A percentile compares a stretch with the other conserved stretches of the same genome.
phyloP scores from a whole-genome alignment of 2,888 invertebrate genomes.

The Graphium colonna region DNA sequence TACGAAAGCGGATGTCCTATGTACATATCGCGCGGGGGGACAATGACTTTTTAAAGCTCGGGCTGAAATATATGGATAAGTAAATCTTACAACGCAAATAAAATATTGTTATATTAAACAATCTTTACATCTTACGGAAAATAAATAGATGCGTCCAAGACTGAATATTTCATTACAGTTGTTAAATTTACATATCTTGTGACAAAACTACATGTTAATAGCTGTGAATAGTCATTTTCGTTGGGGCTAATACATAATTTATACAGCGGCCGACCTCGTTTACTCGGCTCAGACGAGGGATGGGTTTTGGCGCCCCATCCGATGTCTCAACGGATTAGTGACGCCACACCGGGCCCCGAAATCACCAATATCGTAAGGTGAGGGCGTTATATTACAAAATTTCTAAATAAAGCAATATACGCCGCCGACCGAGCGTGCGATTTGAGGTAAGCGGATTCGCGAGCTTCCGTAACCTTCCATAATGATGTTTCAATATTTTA shows the following conservation, averaged over 20 bases:
- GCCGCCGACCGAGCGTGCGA: conserved; percentile 56
- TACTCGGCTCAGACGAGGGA: conserved; percentile 25
- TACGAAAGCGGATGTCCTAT: too few relatives aligned
- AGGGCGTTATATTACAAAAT: conserved; percentile 47
- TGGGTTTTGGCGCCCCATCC: conserved; percentile 43
- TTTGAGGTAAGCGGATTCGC: conserved; percentile 35
- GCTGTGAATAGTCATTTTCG: conserved; percentile 1
- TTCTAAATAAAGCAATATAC: conserved; percentile 65
- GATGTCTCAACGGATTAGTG: conserved; percentile 61
- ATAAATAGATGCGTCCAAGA: not conserved
- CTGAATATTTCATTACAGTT: not conserved
- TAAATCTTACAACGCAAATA: too few relatives aligned
- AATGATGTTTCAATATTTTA: conserved; percentile 5
- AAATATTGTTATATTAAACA: too few relatives aligned
- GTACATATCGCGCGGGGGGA: too few relatives aligned
- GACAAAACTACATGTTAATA: not conserved
- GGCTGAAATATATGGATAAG: too few relatives aligned
- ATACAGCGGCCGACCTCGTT: conserved; percentile 21
- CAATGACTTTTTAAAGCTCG: too few relatives aligned
- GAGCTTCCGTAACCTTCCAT: conserved; percentile 10
- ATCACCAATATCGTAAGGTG: conserved; percentile 50
- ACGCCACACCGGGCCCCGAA: conserved; percentile 51
- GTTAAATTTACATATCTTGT: not conserved
- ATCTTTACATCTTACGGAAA: too few relatives aligned
- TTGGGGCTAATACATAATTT: conserved; percentile 20